Evolutionary conservation across 2,113 vertebrate species (phyloP), one percentile per base, ranked within the genome.

Genomic region (Thomomys bottae): DNA sequence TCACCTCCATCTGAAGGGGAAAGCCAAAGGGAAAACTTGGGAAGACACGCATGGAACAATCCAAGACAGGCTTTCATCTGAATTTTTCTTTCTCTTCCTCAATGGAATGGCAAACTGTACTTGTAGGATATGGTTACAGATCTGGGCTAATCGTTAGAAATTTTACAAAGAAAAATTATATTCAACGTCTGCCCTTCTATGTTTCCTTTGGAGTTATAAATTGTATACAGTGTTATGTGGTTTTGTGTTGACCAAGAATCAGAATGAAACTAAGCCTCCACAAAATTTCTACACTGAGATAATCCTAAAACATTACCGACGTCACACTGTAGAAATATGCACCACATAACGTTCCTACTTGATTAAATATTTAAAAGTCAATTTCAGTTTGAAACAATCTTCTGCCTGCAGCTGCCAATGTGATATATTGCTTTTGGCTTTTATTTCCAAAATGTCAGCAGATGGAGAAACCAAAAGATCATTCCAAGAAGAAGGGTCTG

Each of bases 281-380:
- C 76, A 90, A 84, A 91, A 90, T 78, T 70, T 73, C 26, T 67
- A 87, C 64, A 10, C 71, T 67, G 38, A 26, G 63, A 49, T 87
- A 88, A 92, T 93, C 40, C 89, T 87, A 87, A 84, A 90, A 76
- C 26, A 17, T 32, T 71, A 42, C 68, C 84, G 89, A 92, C 84
- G 84, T 94, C 49, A 61, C 36, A 81, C 64, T 64, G 64, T 78
- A 78, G 79, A 93, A 93, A 86, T 90, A 92, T 77, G 94, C 93
- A 84, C 68, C 80, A 81, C 78, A 92, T 84, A 84, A 32, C 79
- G 85, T 92, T 94, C 40, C 38, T 72, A 40, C 75, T 77, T 91
- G 91, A 94, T 89, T 92, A 93, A 96, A 94, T 71, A 93, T 89
- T 76, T 45, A 87, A 95, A 94, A 91, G 89, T 94, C 88, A 88